Evolutionary conservation across 2,888 invertebrate species (phyloP).

Genomic region (Coelopa pilipes): DNA sequence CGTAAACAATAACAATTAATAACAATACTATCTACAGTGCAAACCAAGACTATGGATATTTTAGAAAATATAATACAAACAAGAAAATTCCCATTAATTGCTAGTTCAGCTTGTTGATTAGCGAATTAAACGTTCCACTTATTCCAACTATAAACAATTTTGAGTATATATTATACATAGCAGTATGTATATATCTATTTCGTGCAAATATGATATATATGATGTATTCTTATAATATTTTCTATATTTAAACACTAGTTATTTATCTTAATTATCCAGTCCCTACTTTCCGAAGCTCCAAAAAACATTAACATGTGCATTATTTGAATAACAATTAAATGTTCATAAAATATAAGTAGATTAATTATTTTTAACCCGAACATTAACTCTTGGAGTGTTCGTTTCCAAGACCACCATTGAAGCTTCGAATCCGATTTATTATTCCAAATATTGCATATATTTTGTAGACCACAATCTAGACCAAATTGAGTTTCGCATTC

Average conservation of each 20-base stretch:
- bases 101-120: constrained; percentile 22
- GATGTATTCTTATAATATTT: too few species aligned
- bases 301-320: constrained; percentile 10
- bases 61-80: constrained; percentile 20
- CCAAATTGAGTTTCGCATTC: not conserved
- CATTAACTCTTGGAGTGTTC: not conserved
- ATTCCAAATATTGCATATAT: not conserved
- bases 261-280: not conserved
- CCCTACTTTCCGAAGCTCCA: not conserved
- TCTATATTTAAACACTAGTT: not conserved
- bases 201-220: not conserved
- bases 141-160: constrained; percentile 1
- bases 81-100: not conserved
- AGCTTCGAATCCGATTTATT: not conserved
- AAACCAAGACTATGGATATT: constrained; percentile 22
- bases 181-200: constrained; percentile 5
- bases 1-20: constrained; percentile 34
- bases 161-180: constrained; percentile 15
- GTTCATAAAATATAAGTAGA: constrained; percentile 16
- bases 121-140: constrained; percentile 28
- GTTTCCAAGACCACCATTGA: not conserved
- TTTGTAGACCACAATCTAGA: not conserved
- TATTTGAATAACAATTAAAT: constrained; percentile 20
- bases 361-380: constrained; percentile 2
- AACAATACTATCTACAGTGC: constrained; percentile 29